Evolutionary conservation across 2,797 vertebrate genomes (phyloP).

Genomic region (Sebastes taczanowskii): DNA sequence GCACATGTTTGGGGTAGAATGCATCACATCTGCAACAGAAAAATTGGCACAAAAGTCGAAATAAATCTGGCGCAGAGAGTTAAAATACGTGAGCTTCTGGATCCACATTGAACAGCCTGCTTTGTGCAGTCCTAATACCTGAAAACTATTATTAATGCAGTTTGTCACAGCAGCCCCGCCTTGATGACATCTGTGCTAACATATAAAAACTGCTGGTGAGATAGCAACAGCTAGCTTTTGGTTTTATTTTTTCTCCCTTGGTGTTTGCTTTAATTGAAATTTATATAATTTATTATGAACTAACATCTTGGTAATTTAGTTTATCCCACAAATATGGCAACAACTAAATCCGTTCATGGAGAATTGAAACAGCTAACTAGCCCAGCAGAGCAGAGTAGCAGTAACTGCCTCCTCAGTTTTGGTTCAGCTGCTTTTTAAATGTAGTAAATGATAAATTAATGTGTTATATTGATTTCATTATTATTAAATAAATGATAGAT

Average conservation of each 20-base stretch:
- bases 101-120: background rate
- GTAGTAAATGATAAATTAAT: background rate
- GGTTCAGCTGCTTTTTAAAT: background rate
- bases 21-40: fast-evolving
- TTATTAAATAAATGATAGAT: background rate
- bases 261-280: background rate
- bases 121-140: background rate
- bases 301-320: background rate
- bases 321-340: background rate
- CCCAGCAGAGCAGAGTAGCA: background rate
- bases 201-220: background rate
- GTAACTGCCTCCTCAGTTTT: background rate
- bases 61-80: background rate
- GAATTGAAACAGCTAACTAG: background rate
- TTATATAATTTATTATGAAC: background rate
- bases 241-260: background rate
- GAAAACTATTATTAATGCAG: background rate
- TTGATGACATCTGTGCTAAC: background rate
- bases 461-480: too few species aligned
- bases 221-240: background rate
- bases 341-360: background rate
- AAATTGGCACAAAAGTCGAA: background rate
- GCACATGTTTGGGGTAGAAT: background rate
- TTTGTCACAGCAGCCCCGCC: background rate
- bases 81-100: background rate